Conservation (phyloP, 2,113 vertebrate genomes). For the Puma concolor region DNA sequence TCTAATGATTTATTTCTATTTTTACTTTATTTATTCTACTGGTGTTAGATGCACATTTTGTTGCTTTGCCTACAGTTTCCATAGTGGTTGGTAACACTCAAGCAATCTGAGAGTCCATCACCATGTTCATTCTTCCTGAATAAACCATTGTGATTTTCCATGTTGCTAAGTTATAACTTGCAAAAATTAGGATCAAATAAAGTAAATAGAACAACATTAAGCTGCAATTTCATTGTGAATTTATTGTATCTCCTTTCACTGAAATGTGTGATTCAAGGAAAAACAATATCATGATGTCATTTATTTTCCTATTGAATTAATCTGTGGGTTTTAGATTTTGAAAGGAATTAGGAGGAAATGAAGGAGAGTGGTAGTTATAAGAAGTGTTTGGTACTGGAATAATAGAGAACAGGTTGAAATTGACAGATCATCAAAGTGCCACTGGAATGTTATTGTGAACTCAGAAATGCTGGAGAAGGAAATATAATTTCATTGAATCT, state of each 20-base stretch:
- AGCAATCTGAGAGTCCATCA: background rate
- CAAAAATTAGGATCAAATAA: background rate
- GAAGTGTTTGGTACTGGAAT: background rate
- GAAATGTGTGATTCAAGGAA: background rate
- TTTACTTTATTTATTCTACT: slow-evolving; percentile 16
- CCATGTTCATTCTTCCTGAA: background rate
- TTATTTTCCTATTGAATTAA: background rate
- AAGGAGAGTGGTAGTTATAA: background rate
- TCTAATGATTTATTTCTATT: background rate
- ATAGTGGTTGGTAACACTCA: background rate
- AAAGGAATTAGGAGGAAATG: background rate
- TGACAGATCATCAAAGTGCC: background rate
- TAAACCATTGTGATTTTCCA: background rate
- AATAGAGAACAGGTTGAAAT: background rate
- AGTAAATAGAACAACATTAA: background rate
- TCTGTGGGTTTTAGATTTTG: background rate
- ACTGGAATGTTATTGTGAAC: background rate
- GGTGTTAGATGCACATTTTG: background rate
- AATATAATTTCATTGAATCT: background rate
- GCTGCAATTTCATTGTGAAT: background rate
- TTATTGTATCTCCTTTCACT: background rate
- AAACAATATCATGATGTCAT: background rate
- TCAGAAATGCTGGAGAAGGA: background rate
- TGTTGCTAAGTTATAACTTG: background rate
- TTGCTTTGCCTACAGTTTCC: background rate